Base-by-base conservation (phyloP, 2,113 vertebrate genomes). In the Mystacornis crossleyi region DNA sequence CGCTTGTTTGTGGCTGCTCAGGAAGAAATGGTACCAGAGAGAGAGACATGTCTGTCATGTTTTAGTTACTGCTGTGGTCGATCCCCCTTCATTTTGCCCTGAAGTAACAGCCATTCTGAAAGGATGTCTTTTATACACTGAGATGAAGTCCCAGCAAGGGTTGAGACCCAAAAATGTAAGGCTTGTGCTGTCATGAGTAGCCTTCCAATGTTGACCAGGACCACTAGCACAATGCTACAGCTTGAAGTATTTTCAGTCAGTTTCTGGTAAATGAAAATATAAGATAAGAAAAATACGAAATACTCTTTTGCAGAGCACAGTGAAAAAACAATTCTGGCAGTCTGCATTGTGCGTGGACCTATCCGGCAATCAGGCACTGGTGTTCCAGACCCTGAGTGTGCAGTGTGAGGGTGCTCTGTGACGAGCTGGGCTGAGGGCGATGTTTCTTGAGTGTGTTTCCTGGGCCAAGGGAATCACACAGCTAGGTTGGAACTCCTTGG, bases 201-300 rank as follows among this genome's bases (percentile, higher is more conserved):
- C 15, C n/a, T 58, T 66, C 48, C 43, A 6, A 40, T 69, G 33
- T 28, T 40, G 58, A 6, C 18, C 50, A 45, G 25, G 25, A 47
- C 18, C 51, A 58, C 75, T 62, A 81, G 34, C 40, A 31, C n/a
- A 43, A 36, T 53, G 36, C 47, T 79, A 64, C 80, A 90, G 61
- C 47, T 64, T 89, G 90, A 95, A 92, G 61, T 89, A 43, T 79
- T 95, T 97, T 79, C 64, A 83, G 64, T 85, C 72, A 90, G 79
- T 81, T 93, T 81, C 91, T 72, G 89, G 58, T 67, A 93, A 82
- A 85, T 69, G 58, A 89, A 91, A 96, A 80, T 79, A 61, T 10
- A 67, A 91, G 42, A 82, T 77, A 74, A 86, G 28, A 36, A 90
- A 38, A 69, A 47, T 81, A 86, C 60, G 53, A 64, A 67, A 62